phyloP scores from a whole-genome alignment of 2,888 invertebrate genomes.

The Polyommatus iphigenia region DNA sequence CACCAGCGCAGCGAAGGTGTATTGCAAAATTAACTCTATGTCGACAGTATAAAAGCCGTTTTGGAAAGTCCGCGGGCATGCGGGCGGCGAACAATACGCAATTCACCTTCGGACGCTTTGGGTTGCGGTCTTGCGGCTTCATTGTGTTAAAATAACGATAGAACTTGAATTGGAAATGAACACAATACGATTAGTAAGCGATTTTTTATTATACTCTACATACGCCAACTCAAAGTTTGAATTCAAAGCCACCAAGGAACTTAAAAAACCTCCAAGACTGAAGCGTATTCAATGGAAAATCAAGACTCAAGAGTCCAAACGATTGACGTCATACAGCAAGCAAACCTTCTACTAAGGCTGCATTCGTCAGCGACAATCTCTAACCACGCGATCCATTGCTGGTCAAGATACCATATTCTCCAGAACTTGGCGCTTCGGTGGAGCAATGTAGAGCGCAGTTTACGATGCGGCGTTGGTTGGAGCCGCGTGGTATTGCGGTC shows the following conservation, averaged over 20 bases:
- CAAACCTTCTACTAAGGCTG: constrained; percentile 60
- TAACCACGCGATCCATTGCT: constrained; percentile 53
- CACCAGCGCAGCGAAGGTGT: constrained; percentile 44
- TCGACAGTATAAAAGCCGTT: constrained; percentile 69
- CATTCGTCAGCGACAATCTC: constrained; percentile 37
- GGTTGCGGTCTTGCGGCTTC: constrained; percentile 79
- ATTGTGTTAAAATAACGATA: constrained; percentile 78
- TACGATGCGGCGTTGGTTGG: constrained; percentile 45
- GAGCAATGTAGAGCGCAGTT: constrained; percentile 56
- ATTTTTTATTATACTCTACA: constrained; percentile 47
- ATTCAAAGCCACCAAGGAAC: background rate
- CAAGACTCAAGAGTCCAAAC: constrained; percentile 76
- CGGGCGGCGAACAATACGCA: constrained; percentile 78
- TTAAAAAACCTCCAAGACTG: constrained; percentile 60
- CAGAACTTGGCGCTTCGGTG: constrained; percentile 43
- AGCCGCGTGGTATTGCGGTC: constrained; percentile 75
- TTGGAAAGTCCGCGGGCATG: constrained; percentile 72
- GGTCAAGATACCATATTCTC: constrained; percentile 44
- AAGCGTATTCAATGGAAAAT: constrained; percentile 63
- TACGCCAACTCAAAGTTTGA: background rate
- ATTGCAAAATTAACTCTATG: constrained; percentile 73
- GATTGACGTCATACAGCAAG: constrained; percentile 77
- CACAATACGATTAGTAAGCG: constrained; percentile 62
- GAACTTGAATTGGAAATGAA: constrained; percentile 67
- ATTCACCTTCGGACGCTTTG: constrained; percentile 79